Base-by-base conservation (phyloP, 2,113 vertebrate species). In the Athene cunicularia region DNA sequence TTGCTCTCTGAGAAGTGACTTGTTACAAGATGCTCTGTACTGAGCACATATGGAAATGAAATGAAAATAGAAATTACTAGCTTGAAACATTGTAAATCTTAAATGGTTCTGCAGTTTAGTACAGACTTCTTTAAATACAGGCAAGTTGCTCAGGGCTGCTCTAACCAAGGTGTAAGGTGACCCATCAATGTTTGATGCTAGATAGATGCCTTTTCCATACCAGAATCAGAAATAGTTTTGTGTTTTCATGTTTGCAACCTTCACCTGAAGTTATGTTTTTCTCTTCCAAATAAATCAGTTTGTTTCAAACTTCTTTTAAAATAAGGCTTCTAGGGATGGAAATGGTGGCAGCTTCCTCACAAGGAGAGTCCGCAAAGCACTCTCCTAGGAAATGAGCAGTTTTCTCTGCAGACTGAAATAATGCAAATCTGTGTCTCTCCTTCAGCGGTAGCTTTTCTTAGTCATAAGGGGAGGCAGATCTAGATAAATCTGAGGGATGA, bases 11-110 rank as follows among this genome's bases (percentile, higher is more conserved):
- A 87, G 56, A 91, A 95, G 32, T 81, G 60, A 79, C 73, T 96
- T 89, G 87, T 68, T 91, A 85, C 92, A 96, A 91, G 90, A 96
- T 87, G 93, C 80, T 95, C 81, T 93, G 49, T 95, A 95, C 80
- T 0, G 1, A 90, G 84, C 60, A 85, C 86, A 93, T 96, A 96
- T 75, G 84, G 95, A 96, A 96, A 95, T 90, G 70, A 93, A 96
- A 96, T 87, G 43, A 77, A 95, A 95, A 93, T 93, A 90, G 87
- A 95, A 95, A 94, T 84, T 0, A 93, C 81, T 91, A 64, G 64
- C 68, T 77, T 4, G 7, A 96, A 80, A 96, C 50, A 75, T 5
- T 67, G 35, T 63, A 84, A 91, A 89, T 91, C 72, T 47, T 77
- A 79, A 73, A 81, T 6, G 39, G 22, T 63, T 93, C 73, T 87